Evolutionary conservation across 2,888 invertebrate species (phyloP), one percentile per base, ranked within the genome.

Genomic region (Merodon equestris): DNA sequence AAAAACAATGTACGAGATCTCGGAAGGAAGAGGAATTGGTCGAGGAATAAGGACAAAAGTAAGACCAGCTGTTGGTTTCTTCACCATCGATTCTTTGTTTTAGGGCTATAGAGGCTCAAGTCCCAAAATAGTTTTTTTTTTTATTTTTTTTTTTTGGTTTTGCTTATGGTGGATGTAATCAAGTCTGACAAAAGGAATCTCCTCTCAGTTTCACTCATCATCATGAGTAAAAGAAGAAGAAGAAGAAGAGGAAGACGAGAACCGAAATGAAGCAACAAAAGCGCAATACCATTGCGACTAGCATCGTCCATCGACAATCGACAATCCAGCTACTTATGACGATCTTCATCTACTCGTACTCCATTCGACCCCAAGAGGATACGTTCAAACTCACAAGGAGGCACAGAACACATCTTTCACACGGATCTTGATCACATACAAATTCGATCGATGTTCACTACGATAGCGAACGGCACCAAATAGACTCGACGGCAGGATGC

Each of bases 391-490:
- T 57, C 47, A 51, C 18, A 54, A 57, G 42, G 47, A 48, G 48
- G 10, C 61, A 51, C 15, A n/a, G 5, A 54, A 15, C 47, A 60
- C 58, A 58, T 64, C 63, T 75, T 60, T 64, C 63, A 44, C 75
- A 76, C 76, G 54, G 66, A 76, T 76, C 76, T 72, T 67, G 66
- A 66, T 72, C 76, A 57, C 60, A 72, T 72, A 76, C 76, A 76
- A 76, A 76, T 76, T 76, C 72, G 66, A 72, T 72, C 72, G 76
- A 76, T 76, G 72, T 66, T 67, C 34, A 38, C 51, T 12, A 57
- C 71, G 72, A 76, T 76, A 76, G 38, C 76, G n/a, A n/a, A 27
- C 27, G 27, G 7, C 3, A 2, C 36, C 75, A 76, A 76, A 64
- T 54, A 71, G 66, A 54, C 44, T n/a, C 50, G 15, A 44, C 44